Percentiles rank a stretch among this genome's conserved stretches.
Conservation (phyloP, 2,113 vertebrate genomes). For the Trogon melanurus region DNA sequence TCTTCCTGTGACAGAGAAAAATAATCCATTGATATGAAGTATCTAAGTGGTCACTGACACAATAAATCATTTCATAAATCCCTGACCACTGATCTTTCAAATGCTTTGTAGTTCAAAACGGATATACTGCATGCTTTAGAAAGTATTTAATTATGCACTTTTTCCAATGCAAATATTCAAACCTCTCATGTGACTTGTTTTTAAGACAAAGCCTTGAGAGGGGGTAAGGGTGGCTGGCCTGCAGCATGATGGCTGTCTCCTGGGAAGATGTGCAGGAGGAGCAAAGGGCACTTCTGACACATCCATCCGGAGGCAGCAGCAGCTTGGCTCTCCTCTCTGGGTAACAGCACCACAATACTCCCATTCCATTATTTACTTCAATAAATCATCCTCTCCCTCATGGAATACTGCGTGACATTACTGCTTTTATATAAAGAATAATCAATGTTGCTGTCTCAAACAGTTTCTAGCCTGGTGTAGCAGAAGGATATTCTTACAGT, state of each 20-base stretch:
- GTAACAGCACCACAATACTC: neutral
- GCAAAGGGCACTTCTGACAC: neutral
- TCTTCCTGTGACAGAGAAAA: slow-evolving; percentile 1
- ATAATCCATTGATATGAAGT: neutral
- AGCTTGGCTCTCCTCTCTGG: neutral
- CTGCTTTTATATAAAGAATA: neutral
- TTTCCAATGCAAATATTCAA: neutral
- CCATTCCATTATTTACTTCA: neutral
- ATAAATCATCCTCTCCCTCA: neutral
- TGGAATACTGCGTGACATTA: neutral
- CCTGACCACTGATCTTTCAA: neutral
- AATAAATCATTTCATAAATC: neutral
- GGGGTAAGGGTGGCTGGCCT: neutral
- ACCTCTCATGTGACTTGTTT: neutral
- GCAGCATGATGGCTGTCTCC: fast-evolving
- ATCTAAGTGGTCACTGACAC: neutral
- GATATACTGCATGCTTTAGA: neutral
- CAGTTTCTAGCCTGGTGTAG: neutral
- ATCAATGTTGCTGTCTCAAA: neutral
- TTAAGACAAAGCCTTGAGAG: neutral
- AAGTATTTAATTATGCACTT: neutral
- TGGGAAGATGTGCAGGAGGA: neutral
- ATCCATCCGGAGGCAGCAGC: neutral
- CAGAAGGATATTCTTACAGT: neutral
- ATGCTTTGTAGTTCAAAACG: neutral